These are phyloP conservation scores for Lamproptera curius DNA, from an alignment of 2,888 invertebrate species.

Conservation along the genomic window DNA sequence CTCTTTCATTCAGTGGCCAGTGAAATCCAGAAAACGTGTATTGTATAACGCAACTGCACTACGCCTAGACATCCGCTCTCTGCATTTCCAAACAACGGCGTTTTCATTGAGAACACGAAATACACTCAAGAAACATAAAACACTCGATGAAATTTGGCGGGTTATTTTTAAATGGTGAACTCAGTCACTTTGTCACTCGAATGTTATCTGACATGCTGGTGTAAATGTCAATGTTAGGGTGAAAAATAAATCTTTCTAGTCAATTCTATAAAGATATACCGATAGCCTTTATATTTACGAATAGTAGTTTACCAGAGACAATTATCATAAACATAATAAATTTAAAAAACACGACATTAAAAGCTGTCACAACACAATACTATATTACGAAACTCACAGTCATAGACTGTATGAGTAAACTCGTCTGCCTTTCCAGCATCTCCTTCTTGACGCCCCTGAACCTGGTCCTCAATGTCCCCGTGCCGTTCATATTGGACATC, in stretches of 20 bases:
- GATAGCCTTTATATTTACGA: too few species aligned
- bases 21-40: not conserved
- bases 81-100: constrained; percentile 6
- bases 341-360: too few species aligned
- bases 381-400: constrained; percentile 75
- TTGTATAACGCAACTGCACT: not conserved
- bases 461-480: constrained; percentile 79
- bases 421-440: constrained; percentile 84
- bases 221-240: too few species aligned
- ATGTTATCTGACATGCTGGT: constrained; percentile 7
- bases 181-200: constrained; percentile 28
- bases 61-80: not conserved
- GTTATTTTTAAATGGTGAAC: constrained; percentile 33
- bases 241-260: too few species aligned
- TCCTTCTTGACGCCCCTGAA: constrained; percentile 90
- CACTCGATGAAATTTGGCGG: constrained; percentile 24
- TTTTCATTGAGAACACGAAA: constrained; percentile 1
- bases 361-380: too few species aligned
- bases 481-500: constrained; percentile 66
- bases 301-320: too few species aligned
- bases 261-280: too few species aligned
- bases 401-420: constrained; percentile 86
- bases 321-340: too few species aligned
- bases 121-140: constrained; percentile 5
- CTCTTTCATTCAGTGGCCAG: too few species aligned